Evolutionary conservation across 2,113 vertebrate species (phyloP).

Genomic region (Hemichromis elongatus): DNA sequence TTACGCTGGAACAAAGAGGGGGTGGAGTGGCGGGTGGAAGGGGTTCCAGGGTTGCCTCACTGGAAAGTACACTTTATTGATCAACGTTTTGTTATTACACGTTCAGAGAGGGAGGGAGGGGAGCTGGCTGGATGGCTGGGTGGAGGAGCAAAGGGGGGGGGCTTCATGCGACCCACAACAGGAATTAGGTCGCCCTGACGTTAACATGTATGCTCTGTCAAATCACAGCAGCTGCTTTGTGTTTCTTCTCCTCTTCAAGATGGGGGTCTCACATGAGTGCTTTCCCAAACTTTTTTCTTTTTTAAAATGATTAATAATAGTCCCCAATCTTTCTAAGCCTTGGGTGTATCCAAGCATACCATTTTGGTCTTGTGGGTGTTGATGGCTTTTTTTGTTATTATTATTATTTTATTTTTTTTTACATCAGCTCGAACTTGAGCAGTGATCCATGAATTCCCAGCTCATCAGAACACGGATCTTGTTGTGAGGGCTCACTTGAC

Average conservation of each 20-base stretch:
- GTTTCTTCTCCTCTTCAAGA: constrained; percentile 1
- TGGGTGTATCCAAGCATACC: constrained; percentile 34
- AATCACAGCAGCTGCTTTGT: constrained; percentile 44
- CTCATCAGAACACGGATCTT: neutral
- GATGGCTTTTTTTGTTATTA: neutral
- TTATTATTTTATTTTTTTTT: neutral
- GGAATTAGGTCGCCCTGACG: constrained; percentile 47
- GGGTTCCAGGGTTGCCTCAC: constrained; percentile 20
- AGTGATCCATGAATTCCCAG: neutral
- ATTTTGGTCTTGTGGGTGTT: neutral
- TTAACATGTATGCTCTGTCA: constrained; percentile 40
- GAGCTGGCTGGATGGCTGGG: neutral
- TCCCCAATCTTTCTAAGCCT: neutral
- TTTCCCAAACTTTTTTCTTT: constrained; percentile 7
- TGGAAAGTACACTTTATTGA: constrained; percentile 64
- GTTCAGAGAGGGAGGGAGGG: constrained; percentile 23
- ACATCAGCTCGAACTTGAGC: neutral
- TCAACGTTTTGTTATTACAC: constrained; percentile 67
- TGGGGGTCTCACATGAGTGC: neutral
- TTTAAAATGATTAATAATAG: constrained; percentile 13
- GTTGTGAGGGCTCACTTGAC: neutral
- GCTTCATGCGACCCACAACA: constrained; percentile 36
- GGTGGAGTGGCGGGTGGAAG: neutral
- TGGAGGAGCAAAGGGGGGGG: neutral
- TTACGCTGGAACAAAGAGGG: constrained; percentile 41